phyloP scores from a whole-genome alignment of 2,113 vertebrate species.

The Agapornis roseicollis region DNA sequence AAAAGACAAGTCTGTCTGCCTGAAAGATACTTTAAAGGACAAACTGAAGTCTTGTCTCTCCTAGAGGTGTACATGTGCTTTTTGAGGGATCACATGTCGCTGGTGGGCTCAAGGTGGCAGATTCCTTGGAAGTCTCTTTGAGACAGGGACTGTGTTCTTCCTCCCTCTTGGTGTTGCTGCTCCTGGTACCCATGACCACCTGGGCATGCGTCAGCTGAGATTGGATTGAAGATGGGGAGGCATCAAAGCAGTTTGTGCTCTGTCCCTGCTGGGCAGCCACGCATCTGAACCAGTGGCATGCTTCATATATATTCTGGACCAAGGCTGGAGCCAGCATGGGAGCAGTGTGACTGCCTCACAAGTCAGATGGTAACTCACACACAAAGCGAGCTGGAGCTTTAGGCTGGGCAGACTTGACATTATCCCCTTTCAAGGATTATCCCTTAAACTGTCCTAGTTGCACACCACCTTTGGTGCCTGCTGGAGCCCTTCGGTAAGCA shows the following conservation, averaged over 20 bases:
- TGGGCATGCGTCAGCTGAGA: accelerated
- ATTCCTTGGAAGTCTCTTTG: background rate
- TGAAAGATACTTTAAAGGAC: background rate
- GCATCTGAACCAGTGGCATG: background rate
- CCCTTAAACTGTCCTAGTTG: constrained; percentile 15
- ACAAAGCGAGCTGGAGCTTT: background rate
- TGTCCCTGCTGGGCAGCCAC: accelerated
- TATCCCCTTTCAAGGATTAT: constrained; percentile 51
- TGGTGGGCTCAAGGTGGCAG: background rate
- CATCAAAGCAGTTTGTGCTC: background rate
- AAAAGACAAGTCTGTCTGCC: background rate
- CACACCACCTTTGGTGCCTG: background rate
- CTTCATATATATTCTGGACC: background rate
- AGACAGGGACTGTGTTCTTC: background rate
- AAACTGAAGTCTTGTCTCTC: background rate
- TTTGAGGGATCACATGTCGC: background rate
- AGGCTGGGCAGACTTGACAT: background rate
- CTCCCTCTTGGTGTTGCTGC: background rate
- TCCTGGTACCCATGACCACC: background rate
- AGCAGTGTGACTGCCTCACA: background rate
- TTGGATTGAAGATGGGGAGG: background rate
- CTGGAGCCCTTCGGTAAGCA: constrained; percentile 39
- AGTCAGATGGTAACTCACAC: background rate
- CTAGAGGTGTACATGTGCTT: background rate
- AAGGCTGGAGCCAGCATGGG: background rate